Conservation (phyloP, 2,888 invertebrate species). For the Trachelus tabidus region DNA sequence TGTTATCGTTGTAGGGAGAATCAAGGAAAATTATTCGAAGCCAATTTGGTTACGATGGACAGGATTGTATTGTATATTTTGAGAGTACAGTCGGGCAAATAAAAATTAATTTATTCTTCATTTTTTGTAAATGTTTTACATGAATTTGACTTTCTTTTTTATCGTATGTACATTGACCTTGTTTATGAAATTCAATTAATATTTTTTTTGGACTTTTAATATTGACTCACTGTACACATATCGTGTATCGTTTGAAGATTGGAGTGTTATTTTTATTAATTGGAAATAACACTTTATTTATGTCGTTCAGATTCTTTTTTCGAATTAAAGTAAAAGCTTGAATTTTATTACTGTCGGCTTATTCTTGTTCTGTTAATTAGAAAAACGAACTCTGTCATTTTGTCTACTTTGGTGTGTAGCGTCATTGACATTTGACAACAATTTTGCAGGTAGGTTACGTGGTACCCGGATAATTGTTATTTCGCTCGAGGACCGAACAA, state of each 20-base stretch:
- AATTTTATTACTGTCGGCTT: not conserved
- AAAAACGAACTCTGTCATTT: not conserved
- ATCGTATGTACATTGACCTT: too few species aligned
- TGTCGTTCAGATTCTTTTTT: not conserved
- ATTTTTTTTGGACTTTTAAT: too few species aligned
- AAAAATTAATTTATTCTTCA: too few species aligned
- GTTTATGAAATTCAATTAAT: too few species aligned
- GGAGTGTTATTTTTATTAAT: too few species aligned
- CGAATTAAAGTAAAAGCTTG: not conserved
- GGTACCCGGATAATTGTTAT: not conserved
- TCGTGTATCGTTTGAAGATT: too few species aligned
- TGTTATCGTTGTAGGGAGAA: not conserved
- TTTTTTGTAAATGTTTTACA: slow-evolving; percentile 25
- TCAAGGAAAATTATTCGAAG: not conserved
- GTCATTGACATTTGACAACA: not conserved
- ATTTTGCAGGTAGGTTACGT: not conserved
- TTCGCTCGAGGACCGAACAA: not conserved
- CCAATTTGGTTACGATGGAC: not conserved
- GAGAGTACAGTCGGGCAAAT: not conserved
- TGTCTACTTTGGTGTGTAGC: not conserved
- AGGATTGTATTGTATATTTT: not conserved
- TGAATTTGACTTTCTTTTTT: too few species aligned
- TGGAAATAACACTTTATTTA: not conserved
- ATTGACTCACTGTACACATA: too few species aligned
- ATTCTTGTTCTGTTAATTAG: not conserved